Evolutionary conservation across 1,140 invertebrate genomes (phyloP).

Genomic region (Drosophila truncata): DNA sequence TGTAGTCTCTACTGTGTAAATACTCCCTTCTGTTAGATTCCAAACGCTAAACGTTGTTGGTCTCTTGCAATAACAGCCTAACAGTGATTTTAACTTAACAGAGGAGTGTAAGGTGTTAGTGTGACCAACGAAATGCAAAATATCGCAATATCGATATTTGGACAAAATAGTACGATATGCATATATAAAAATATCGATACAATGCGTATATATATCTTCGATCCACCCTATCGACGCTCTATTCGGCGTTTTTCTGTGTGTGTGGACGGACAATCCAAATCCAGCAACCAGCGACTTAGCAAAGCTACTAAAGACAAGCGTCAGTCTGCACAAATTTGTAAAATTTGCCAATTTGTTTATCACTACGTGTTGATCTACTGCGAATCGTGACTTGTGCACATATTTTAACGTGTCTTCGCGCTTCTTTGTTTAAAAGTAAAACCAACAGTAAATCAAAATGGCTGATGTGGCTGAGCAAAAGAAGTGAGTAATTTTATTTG

Average conservation of each 20-base stretch:
- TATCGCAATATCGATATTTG: no score
- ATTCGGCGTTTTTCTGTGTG: constrained; percentile 78
- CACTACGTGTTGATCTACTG: constrained; percentile 40
- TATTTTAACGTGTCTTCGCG: constrained; percentile 60
- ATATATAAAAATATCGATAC: no score
- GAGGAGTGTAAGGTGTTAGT: no score
- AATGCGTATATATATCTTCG: no score
- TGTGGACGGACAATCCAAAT: constrained; percentile 66
- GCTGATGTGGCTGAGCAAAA: constrained; percentile 85
- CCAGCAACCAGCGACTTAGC: constrained; percentile 61
- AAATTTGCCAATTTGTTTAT: constrained; percentile 57
- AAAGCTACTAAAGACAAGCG: constrained; percentile 58
- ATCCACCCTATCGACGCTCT: no score
- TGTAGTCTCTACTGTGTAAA: no score
- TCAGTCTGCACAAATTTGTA: constrained; percentile 66
- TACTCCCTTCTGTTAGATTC: no score
- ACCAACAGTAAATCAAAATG: constrained; percentile 77
- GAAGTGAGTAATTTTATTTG: constrained; percentile 78
- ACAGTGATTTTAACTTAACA: no score
- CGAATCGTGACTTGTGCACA: constrained; percentile 50
- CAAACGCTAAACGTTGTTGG: no score
- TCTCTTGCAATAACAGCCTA: no score
- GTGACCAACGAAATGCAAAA: no score
- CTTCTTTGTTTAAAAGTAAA: constrained; percentile 69
- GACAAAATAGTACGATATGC: no score